Conservation (phyloP, 2,797 vertebrate genomes). For the Serranus cabrilla region DNA sequence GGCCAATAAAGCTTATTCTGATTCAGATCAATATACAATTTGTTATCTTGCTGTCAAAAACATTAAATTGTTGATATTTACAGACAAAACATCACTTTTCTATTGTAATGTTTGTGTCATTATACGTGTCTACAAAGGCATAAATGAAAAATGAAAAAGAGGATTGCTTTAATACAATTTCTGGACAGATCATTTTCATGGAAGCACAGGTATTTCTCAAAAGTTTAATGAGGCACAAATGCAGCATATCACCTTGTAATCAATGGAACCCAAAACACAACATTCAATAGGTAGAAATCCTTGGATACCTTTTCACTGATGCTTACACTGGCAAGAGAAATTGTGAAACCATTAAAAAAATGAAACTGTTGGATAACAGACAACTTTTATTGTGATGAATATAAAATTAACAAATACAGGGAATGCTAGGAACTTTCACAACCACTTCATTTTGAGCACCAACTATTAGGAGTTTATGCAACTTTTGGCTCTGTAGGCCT, state of each 20-base stretch:
- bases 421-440: constrained; percentile 52
- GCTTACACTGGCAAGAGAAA: background rate
- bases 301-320: background rate
- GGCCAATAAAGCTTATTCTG: too few species aligned
- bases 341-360: background rate
- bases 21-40: background rate
- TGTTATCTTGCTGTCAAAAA: background rate
- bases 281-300: background rate
- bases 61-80: background rate
- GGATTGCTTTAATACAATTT: background rate
- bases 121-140: too few species aligned
- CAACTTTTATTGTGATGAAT: constrained; percentile 76
- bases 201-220: too few species aligned
- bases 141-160: too few species aligned
- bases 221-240: background rate
- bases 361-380: constrained; percentile 39
- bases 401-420: constrained; percentile 74
- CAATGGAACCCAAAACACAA: background rate
- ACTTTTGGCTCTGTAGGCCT: constrained; percentile 30
- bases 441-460: constrained; percentile 6
- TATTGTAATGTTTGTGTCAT: too few species aligned
- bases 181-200: background rate
- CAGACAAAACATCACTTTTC: too few species aligned
- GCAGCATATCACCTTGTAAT: background rate
- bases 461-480: constrained; percentile 15